Conservation (phyloP, 2,113 vertebrate genomes). For the Garra rufa region DNA sequence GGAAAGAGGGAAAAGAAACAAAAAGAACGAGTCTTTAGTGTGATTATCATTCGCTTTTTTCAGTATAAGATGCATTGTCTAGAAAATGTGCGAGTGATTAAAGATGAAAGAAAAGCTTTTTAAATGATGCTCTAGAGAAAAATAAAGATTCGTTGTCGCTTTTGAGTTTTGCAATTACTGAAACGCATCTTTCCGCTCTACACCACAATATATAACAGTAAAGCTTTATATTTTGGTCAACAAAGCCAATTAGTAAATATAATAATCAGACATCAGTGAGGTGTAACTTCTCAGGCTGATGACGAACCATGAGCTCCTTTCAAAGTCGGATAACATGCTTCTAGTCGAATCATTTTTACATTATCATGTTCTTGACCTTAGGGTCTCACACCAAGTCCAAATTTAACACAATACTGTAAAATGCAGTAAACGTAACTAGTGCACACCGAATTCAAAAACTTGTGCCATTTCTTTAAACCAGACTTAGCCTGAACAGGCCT, state of each 20-base stretch:
- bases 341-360: neutral
- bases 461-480: neutral
- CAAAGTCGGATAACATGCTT: neutral
- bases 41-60: conserved; percentile 22
- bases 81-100: neutral
- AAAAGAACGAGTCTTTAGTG: conserved; percentile 79
- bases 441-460: neutral
- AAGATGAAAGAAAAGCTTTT: neutral
- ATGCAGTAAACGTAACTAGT: neutral
- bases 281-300: neutral
- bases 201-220: neutral
- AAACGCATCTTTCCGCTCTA: conserved; percentile 25
- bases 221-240: conserved; percentile 11
- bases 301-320: neutral
- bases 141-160: neutral
- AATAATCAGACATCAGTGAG: neutral
- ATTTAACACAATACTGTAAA: neutral
- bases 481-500: conserved; percentile 4
- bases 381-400: conserved; percentile 3
- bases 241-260: neutral
- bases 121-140: neutral
- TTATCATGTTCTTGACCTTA: neutral
- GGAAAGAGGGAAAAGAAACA: conserved; percentile 68
- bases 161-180: neutral
- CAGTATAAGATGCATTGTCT: neutral